A percentile compares a stretch with the other conserved stretches of the same genome.
Evolutionary conservation across 2,888 invertebrate species (phyloP).

Genomic region (Melolontha melolontha): DNA sequence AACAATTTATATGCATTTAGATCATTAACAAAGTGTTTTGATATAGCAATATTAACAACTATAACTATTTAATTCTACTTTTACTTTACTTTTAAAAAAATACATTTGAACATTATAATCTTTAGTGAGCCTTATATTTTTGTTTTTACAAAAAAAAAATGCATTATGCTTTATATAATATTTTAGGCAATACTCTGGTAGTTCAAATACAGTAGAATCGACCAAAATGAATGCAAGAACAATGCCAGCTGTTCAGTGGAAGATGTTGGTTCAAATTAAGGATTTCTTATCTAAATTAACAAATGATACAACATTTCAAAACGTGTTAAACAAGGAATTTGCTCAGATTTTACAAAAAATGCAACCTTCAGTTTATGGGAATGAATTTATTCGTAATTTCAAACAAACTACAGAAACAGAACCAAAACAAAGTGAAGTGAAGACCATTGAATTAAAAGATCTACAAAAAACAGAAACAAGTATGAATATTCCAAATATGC

Average conservation of each 20-base stretch:
- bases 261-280: conserved; percentile 65
- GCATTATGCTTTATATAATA: not conserved
- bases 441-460: conserved; percentile 45
- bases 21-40: not conserved
- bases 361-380: conserved; percentile 62
- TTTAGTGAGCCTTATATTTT: no score
- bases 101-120: no score
- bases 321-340: conserved; percentile 68
- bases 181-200: conserved; percentile 47
- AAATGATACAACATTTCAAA: conserved; percentile 64
- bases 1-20: no score
- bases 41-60: not conserved
- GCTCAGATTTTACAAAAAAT: conserved; percentile 67
- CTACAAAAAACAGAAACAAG: conserved; percentile 44
- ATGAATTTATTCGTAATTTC: conserved; percentile 56
- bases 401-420: conserved; percentile 47
- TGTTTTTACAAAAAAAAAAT: not conserved
- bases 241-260: conserved; percentile 64
- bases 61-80: no score
- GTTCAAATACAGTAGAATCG: conserved; percentile 52
- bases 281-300: conserved; percentile 65
- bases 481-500: conserved; percentile 62
- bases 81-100: no score
- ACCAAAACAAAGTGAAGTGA: conserved; percentile 33
- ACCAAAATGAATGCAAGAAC: conserved; percentile 58